Evolutionary conservation across 1,140 invertebrate species (phyloP), one percentile per base, ranked within the genome.

Genomic region (Eupristina koningsbergeri): DNA sequence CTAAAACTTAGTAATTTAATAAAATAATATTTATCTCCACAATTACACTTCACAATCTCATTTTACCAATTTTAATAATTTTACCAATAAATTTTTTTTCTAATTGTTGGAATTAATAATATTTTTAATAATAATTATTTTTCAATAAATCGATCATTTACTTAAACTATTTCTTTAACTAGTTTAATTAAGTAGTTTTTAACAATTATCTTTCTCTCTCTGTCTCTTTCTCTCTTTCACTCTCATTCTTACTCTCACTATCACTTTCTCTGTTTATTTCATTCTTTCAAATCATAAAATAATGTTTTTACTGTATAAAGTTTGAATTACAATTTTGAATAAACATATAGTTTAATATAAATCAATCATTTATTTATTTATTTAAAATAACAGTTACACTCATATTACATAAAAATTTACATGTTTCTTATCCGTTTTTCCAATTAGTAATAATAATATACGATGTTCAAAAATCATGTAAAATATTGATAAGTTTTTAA

Each of bases 311-410:
- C 47, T 84, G 75, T 80, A 80, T 84, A 80, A 84, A 84, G 80
- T 80, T 84, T 71, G 53, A 84, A 84, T 34, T 67, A 50, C 67
- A 84, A 80, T 53, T 80, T 80, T 67, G 78, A 75, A 84, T 67
- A 76, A 80, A 58, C 78, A 80, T 69, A 71, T 39, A 84, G 80
- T 80, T 76, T 80, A 67, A 80, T 83, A 83, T 29, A 61, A 64
- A 76, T 34, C 13, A 45, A 7, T 13, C 13, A 17, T 50, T 50
- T 73, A 13, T 53, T 34, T 74, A 9, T 34, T 50, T 82, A 34
- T 41, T 58, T 26, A 22, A 81, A 73, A 61, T 22, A 61, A 73
- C 19, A 26, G 26, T 36, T 50, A 81, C 47, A 34, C 31, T 50
- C 45, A 71, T 13, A 31, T n/a, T 80, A 58, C 13, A 80, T 15